Percentiles rank a stretch among this genome's conserved stretches.
Evolutionary conservation across 2,797 vertebrate genomes (phyloP).

Genomic region (Lacerta viridis): DNA sequence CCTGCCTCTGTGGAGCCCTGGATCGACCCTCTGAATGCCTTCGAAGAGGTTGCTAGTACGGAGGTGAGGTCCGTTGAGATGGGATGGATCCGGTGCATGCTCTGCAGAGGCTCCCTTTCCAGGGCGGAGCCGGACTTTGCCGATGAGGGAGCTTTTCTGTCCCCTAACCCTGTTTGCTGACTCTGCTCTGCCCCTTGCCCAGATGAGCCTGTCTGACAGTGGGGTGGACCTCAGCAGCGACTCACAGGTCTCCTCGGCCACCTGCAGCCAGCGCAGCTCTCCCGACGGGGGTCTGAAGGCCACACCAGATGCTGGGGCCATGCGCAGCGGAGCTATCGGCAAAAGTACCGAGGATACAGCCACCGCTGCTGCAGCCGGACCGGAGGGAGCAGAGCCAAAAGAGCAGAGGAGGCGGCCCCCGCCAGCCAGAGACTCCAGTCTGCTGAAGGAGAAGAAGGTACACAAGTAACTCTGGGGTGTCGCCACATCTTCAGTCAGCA

Average conservation of each 20-base stretch:
- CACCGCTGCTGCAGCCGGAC: slow-evolving; percentile 11
- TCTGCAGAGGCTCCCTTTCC: too few species aligned
- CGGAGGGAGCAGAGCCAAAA: slow-evolving; percentile 66
- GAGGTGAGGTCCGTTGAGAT: slow-evolving; percentile 63
- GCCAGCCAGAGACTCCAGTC: slow-evolving; percentile 30
- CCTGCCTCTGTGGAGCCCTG: slow-evolving; percentile 75
- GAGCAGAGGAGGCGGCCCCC: slow-evolving; percentile 69
- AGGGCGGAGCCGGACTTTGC: neutral
- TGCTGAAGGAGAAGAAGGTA: slow-evolving; percentile 70
- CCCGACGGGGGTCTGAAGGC: slow-evolving; percentile 80
- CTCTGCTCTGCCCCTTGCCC: slow-evolving; percentile 10
- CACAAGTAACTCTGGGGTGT: neutral
- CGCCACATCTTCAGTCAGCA: neutral
- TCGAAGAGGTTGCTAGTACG: slow-evolving; percentile 75
- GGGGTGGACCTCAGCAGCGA: slow-evolving; percentile 83
- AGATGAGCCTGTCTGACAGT: slow-evolving; percentile 83
- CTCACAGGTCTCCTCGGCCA: slow-evolving; percentile 81
- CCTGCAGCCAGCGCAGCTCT: slow-evolving; percentile 81
- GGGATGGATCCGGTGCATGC: neutral
- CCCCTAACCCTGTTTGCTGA: neutral
- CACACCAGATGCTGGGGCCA: slow-evolving; percentile 50
- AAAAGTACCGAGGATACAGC: neutral
- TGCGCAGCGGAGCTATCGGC: slow-evolving; percentile 60
- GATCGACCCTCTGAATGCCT: slow-evolving; percentile 78
- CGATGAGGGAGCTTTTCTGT: too few species aligned